phyloP scores from a whole-genome alignment of 2,888 invertebrate genomes.

The Myopa tessellatipennis region DNA sequence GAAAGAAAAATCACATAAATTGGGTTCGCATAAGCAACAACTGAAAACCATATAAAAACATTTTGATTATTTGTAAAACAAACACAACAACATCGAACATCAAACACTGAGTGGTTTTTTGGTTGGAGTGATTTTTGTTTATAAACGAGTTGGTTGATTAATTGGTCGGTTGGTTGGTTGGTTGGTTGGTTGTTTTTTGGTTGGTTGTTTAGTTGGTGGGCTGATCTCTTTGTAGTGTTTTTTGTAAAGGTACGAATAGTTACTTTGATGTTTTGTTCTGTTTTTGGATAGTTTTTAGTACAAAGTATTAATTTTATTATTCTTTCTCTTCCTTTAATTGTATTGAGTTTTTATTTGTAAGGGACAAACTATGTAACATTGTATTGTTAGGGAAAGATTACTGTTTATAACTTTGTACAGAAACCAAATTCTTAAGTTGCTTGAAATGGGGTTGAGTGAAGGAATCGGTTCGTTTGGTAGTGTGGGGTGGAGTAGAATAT shows the following conservation, averaged over 20 bases:
- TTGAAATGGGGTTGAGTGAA: conserved; percentile 30
- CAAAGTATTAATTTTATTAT: not conserved
- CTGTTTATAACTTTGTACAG: conserved; percentile 31
- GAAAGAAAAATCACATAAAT: not conserved
- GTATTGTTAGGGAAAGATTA: not conserved
- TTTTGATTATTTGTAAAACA: conserved; percentile 47
- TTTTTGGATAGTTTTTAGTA: conserved; percentile 18
- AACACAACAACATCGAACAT: conserved; percentile 59
- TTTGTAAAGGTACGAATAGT: not conserved
- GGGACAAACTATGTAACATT: not conserved
- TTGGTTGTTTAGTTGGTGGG: not conserved
- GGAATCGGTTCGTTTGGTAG: conserved; percentile 38
- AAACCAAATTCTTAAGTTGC: conserved; percentile 29
- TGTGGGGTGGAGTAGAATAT: conserved; percentile 19
- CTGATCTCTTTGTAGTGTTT: not conserved
- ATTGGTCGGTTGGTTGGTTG: too few relatives aligned
- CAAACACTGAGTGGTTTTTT: conserved; percentile 50
- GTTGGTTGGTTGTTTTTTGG: not conserved
- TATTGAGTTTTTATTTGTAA: conserved; percentile 16
- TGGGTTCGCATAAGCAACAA: conserved; percentile 36
- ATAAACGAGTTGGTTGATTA: conserved; percentile 40
- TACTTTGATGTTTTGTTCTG: not conserved
- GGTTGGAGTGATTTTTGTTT: conserved; percentile 42
- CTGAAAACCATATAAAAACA: conserved; percentile 47
- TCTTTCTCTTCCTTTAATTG: conserved; percentile 8